phyloP scores from a whole-genome alignment of 1,140 invertebrate genomes.

The Brachionus rubens region DNA sequence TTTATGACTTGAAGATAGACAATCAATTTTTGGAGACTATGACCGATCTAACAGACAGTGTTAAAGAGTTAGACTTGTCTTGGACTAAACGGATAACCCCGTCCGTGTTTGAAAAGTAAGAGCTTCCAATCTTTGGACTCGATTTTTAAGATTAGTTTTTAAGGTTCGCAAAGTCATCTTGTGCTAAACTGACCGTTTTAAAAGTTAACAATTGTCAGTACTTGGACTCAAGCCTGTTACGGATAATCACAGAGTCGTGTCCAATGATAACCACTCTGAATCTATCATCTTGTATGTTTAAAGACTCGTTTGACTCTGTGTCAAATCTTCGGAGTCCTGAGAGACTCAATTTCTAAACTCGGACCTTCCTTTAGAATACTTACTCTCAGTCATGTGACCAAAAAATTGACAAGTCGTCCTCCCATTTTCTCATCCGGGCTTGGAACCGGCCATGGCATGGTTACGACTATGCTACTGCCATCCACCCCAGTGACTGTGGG shows the following conservation, averaged over 20 bases:
- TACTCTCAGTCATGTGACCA: no score
- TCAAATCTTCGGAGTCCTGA: constrained; percentile 50
- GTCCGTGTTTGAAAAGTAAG: background rate
- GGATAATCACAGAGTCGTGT: constrained; percentile 66
- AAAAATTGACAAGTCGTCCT: no score
- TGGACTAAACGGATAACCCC: constrained; percentile 65
- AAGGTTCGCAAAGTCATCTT: constrained; percentile 70
- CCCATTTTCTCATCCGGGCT: no score
- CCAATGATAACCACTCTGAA: constrained; percentile 68
- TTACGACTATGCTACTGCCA: no score
- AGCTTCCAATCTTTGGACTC: background rate
- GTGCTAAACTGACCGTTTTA: constrained; percentile 68
- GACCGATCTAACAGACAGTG: constrained; percentile 65
- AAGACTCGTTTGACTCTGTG: constrained; percentile 59
- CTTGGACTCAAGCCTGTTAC: constrained; percentile 67
- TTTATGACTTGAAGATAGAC: background rate
- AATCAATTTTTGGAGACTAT: constrained; percentile 61
- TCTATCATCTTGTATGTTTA: constrained; percentile 65
- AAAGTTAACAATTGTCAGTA: constrained; percentile 73
- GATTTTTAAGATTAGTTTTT: constrained; percentile 26
- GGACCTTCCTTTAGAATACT: no score
- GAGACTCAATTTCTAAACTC: constrained; percentile 2
- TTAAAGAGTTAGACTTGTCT: constrained; percentile 76
- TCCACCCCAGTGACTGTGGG: no score
- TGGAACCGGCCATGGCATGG: no score